A percentile compares a stretch with the other conserved stretches of the same genome.
Evolutionary conservation across 2,888 invertebrate species (phyloP).

Genomic region (Tridacna gigas): DNA sequence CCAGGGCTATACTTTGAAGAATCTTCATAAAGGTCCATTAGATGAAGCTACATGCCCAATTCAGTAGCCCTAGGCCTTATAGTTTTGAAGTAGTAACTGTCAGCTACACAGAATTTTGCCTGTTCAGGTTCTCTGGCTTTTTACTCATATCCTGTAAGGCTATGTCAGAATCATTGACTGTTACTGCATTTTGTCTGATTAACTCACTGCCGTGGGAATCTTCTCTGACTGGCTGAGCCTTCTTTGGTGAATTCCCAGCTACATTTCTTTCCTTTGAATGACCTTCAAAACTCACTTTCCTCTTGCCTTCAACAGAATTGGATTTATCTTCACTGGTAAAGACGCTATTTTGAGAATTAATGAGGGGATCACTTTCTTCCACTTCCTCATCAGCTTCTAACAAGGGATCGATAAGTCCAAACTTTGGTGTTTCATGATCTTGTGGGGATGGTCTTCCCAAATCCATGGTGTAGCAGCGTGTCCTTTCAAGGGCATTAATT

Average conservation of each 20-base stretch:
- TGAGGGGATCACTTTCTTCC: constrained; percentile 34
- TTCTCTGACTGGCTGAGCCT: constrained; percentile 16
- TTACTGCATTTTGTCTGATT: constrained; percentile 54
- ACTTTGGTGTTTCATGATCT: not conserved
- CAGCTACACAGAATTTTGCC: constrained; percentile 44
- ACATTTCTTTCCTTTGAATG: not conserved
- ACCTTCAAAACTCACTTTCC: constrained; percentile 15
- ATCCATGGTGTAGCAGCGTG: constrained; percentile 28
- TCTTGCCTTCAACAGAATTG: not conserved
- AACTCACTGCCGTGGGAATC: constrained; percentile 37
- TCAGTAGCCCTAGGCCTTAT: too few species aligned
- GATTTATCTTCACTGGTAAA: not conserved
- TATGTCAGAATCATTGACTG: constrained; percentile 40
- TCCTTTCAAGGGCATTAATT: constrained; percentile 31
- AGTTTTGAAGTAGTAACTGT: not conserved
- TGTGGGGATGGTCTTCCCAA: not conserved
- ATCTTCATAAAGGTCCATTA: too few species aligned
- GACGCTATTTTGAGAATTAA: constrained; percentile 18
- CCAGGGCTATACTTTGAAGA: too few species aligned
- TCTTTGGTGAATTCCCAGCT: constrained; percentile 5
- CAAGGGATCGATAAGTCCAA: constrained; percentile 40
- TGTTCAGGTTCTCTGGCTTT: constrained; percentile 22
- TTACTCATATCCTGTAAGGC: constrained; percentile 34
- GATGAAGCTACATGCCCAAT: too few species aligned
- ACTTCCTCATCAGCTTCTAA: constrained; percentile 40